A percentile compares a stretch with the other conserved stretches of the same genome.
Evolutionary conservation across 2,888 invertebrate genomes (phyloP).

Genomic region (Cremastinae sp.): DNA sequence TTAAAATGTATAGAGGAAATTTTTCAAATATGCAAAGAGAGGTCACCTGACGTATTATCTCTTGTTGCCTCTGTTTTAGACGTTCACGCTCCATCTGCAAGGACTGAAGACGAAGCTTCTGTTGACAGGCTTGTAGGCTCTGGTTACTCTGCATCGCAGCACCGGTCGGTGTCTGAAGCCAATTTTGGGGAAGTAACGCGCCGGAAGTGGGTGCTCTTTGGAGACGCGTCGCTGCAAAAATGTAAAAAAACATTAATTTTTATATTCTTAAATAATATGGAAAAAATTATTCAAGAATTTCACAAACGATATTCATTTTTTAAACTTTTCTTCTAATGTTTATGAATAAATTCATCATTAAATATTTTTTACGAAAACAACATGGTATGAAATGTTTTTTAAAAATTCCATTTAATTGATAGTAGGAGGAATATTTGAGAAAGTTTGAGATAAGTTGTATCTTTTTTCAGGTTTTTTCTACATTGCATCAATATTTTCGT

Average conservation of each 20-base stretch:
- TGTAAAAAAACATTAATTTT: conserved; percentile 33
- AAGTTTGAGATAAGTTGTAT: too few species aligned
- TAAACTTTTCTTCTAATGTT: too few species aligned
- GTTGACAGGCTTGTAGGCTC: conserved; percentile 85
- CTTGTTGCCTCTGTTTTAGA: conserved; percentile 93
- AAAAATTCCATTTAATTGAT: too few species aligned
- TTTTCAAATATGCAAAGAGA: conserved; percentile 2
- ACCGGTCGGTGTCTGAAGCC: conserved; percentile 82
- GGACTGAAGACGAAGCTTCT: conserved; percentile 90
- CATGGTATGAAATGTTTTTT: too few species aligned
- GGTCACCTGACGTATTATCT: conserved; percentile 91
- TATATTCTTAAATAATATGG: conserved; percentile 47
- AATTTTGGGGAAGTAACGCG: conserved; percentile 82
- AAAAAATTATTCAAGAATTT: too few species aligned
- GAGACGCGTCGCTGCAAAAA: conserved; percentile 82
- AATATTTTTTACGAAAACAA: too few species aligned
- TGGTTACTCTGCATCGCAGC: conserved; percentile 81
- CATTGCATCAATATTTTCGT: background rate
- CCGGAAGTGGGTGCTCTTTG: conserved; percentile 83
- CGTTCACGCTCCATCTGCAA: conserved; percentile 94
- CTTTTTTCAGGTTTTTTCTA: background rate
- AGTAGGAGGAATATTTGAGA: too few species aligned
- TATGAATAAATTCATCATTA: too few species aligned
- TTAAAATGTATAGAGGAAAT: background rate
- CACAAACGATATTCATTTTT: too few species aligned